Evolutionary conservation across 2,888 invertebrate species (phyloP).

Genomic region (Euzetes globulus): DNA sequence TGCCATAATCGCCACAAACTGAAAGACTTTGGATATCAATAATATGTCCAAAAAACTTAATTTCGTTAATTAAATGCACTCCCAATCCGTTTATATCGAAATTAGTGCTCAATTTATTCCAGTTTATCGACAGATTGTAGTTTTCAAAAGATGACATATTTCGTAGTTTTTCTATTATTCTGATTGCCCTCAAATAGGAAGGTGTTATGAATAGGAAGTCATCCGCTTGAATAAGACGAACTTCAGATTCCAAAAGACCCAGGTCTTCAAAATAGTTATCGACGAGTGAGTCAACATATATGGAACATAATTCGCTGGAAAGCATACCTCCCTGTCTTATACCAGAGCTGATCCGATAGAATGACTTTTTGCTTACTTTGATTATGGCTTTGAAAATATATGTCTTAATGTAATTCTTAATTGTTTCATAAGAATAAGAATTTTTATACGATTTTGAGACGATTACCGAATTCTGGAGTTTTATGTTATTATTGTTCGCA

Average conservation of each 20-base stretch:
- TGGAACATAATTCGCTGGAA: constrained; percentile 29
- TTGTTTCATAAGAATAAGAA: background rate
- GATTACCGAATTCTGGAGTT: background rate
- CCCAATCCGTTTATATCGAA: background rate
- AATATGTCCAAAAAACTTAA: background rate
- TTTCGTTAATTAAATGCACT: background rate
- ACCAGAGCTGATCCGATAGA: constrained; percentile 26
- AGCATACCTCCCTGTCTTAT: constrained; percentile 32
- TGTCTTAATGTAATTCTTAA: background rate
- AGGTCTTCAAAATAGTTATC: constrained; percentile 11
- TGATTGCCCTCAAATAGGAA: constrained; percentile 13
- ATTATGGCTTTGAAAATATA: constrained; percentile 25
- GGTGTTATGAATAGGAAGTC: constrained; percentile 30
- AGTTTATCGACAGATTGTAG: constrained; percentile 5
- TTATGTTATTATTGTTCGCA: background rate
- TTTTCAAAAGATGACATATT: background rate
- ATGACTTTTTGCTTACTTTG: background rate
- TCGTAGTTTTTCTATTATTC: background rate
- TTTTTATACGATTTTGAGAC: background rate
- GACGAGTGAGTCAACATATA: constrained; percentile 18
- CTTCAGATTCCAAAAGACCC: background rate
- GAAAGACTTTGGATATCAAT: background rate
- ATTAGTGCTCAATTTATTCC: constrained; percentile 17
- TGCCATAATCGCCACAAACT: background rate
- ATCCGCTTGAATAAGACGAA: constrained; percentile 25